These are phyloP conservation scores for Drosophila borborema DNA, from an alignment of 2,888 invertebrate species.

Conservation along the genomic window DNA sequence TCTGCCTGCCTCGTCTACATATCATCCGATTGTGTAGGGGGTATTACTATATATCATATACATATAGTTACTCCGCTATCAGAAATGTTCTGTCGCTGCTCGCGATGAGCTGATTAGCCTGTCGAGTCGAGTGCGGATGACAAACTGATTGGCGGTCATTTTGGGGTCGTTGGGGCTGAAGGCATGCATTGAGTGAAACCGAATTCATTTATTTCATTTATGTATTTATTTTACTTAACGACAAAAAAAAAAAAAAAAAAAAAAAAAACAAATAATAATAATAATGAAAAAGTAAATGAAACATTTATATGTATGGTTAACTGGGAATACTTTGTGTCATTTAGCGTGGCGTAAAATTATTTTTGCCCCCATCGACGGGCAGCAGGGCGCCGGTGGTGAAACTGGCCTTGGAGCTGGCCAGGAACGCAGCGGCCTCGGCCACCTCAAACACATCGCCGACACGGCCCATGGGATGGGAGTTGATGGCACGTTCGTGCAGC, in stretches of 20 bases:
- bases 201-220: constrained; percentile 8
- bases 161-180: constrained; percentile 52
- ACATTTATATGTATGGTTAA: background rate
- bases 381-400: constrained; percentile 91
- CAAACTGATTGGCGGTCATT: constrained; percentile 59
- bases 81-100: constrained; percentile 10
- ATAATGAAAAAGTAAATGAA: background rate
- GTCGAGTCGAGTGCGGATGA: constrained; percentile 38
- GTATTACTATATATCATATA: background rate
- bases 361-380: constrained; percentile 88
- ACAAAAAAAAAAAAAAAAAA: background rate
- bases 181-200: constrained; percentile 7
- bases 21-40: background rate
- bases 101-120: constrained; percentile 53
- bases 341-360: constrained; percentile 89
- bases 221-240: constrained; percentile 7
- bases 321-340: constrained; percentile 22
- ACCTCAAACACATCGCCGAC: constrained; percentile 93
- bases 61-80: background rate
- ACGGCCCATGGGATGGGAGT: constrained; percentile 95
- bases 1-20: background rate
- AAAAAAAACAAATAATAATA: background rate
- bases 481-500: constrained; percentile 91
- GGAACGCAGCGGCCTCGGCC: constrained; percentile 93
- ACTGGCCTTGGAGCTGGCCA: constrained; percentile 91